A percentile compares a stretch with the other conserved stretches of the same genome.
Evolutionary conservation across 2,797 vertebrate genomes (phyloP).

Genomic region (Allobates femoralis): DNA sequence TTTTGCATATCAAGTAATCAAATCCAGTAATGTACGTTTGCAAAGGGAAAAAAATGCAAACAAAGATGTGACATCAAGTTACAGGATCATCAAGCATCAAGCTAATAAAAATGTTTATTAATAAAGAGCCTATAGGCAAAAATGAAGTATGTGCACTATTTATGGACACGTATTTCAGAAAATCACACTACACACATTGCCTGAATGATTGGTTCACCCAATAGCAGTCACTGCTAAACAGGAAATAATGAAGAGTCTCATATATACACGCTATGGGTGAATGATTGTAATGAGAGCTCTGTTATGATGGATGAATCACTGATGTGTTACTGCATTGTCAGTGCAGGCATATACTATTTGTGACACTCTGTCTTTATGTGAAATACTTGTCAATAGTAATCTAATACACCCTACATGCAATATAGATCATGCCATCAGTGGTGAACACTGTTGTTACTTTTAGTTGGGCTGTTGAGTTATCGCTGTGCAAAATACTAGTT

Average conservation of each 20-base stretch:
- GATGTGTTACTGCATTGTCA: constrained; percentile 38
- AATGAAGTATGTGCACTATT: background rate
- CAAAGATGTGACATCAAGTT: background rate
- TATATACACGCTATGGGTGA: constrained; percentile 46
- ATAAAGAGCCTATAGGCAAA: background rate
- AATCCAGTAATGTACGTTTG: background rate
- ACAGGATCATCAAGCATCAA: background rate
- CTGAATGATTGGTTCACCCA: constrained; percentile 34
- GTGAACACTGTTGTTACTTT: background rate
- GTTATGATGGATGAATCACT: constrained; percentile 51
- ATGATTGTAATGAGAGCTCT: constrained; percentile 44
- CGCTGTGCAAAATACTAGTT: background rate
- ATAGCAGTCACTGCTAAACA: constrained; percentile 46
- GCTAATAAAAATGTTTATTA: background rate
- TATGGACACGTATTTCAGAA: constrained; percentile 9
- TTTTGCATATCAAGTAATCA: background rate
- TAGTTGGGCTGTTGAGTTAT: background rate
- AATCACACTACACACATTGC: constrained; percentile 14
- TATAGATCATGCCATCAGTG: background rate
- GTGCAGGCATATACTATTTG: constrained; percentile 2
- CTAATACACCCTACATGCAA: background rate
- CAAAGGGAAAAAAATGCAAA: background rate
- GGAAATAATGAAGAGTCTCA: constrained; percentile 44
- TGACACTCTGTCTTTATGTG: background rate
- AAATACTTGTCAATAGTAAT: constrained; percentile 1